Base-by-base conservation (phyloP, 1,140 invertebrate species). In the Danaus melanippus region DNA sequence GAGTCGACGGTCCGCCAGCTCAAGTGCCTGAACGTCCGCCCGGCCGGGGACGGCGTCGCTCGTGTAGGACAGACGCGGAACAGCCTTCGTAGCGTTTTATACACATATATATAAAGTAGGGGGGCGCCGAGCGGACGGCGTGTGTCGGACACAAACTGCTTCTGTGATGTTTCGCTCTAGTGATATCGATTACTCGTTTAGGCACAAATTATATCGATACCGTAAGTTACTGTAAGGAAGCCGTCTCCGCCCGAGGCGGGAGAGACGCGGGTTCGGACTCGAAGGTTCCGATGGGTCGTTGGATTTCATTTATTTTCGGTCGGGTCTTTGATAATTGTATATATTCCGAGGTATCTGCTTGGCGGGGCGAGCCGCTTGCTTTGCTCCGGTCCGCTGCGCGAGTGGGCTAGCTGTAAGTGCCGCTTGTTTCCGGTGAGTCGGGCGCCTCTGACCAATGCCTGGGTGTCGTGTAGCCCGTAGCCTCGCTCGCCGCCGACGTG, bases 111-210 rank as follows among this genome's bases (percentile, higher is more conserved):
- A 71, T 50, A 69, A 67, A 69, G 69, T 55, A 32, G 70, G 64
- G 48, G 47, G 64, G 67, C 70, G 71, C 66, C 66, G 67, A 67
- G 63, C 64, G 72, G 71, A 60, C 50, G 50, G 60, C 46, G 69
- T 60, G 76, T 74, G 72, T 76, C 62, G 71, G 75, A 79, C 72
- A 83, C 79, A 64, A 76, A 69, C 65, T 67, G 82, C 82, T 85
- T 85, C 78, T 85, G 82, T 82, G 79, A 83, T 85, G 80, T 79
- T 76, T 76, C 69, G 79, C 79, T 82, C 63, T 80, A 82, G 79
- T 74, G 70, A 74, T 75, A 75, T 68, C 67, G 69, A 60, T 56
- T 60, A 64, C 61, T 73, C 66, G 71, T 57, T 74, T 69, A 71
- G 71, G 71, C 71, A 73, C 69, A 74, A 72, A 72, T 75, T 69